Conservation (phyloP, 2,888 invertebrate genomes). For the Caenorhabditis sp. region DNA sequence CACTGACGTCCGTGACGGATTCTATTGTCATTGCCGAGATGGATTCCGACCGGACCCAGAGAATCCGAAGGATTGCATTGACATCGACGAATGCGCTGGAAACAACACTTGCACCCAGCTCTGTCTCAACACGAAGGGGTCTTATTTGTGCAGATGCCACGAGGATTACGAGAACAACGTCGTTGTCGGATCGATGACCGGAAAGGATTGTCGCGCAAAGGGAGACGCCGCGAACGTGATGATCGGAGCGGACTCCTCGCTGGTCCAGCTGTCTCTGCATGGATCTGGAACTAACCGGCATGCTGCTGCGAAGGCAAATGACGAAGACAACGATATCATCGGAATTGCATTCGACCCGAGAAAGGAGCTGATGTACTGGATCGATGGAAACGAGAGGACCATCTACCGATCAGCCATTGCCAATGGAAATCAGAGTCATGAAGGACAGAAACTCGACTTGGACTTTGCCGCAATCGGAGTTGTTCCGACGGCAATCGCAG, state of each 20-base stretch:
- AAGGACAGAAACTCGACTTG: constrained; percentile 76
- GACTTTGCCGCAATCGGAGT: constrained; percentile 73
- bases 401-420: constrained; percentile 72
- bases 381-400: constrained; percentile 83
- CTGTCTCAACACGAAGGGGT: constrained; percentile 92
- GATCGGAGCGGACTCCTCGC: constrained; percentile 73
- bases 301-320: constrained; percentile 77
- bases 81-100: constrained; percentile 81
- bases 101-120: constrained; percentile 92
- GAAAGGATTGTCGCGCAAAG: constrained; percentile 79
- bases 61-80: constrained; percentile 79
- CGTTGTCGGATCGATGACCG: constrained; percentile 78
- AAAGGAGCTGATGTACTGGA: constrained; percentile 92
- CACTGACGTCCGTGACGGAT: constrained; percentile 80
- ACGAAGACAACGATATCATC: constrained; percentile 89
- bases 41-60: constrained; percentile 86
- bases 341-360: constrained; percentile 85
- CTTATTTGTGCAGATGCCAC: constrained; percentile 89
- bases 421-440: constrained; percentile 77
- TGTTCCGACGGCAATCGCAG: constrained; percentile 89
- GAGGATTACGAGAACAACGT: constrained; percentile 79
- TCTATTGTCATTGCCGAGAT: constrained; percentile 80
- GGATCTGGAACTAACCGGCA: constrained; percentile 74
- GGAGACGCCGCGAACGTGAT: constrained; percentile 67
- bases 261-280: constrained; percentile 73